Percentiles rank a stretch among this genome's conserved stretches.
Evolutionary conservation across 1,140 invertebrate genomes (phyloP).

Genomic region (Drosophila malerkotliana): DNA sequence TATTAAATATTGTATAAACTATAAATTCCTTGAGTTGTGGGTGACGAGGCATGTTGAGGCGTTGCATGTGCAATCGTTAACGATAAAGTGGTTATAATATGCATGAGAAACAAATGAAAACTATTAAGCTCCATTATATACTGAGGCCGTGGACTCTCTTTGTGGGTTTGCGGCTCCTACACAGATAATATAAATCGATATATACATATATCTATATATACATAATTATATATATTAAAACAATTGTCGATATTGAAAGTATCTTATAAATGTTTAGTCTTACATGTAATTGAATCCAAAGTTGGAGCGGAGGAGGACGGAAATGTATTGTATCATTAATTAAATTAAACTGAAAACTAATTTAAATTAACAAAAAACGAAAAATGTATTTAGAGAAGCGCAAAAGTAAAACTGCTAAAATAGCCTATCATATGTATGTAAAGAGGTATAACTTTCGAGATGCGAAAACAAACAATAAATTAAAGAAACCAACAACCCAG

Average conservation of each 20-base stretch:
- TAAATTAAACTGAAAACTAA: constrained; percentile 56
- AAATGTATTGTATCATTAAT: constrained; percentile 50
- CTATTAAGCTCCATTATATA: constrained; percentile 58
- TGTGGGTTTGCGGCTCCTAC: constrained; percentile 22
- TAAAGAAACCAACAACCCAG: constrained; percentile 23
- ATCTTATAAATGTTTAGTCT: constrained; percentile 81
- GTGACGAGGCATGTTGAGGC: constrained; percentile 11
- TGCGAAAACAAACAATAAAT: constrained; percentile 48
- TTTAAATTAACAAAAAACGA: constrained; percentile 57
- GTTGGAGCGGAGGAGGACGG: constrained; percentile 13
- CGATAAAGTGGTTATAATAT: constrained; percentile 37
- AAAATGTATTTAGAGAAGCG: constrained; percentile 54
- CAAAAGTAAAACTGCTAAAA: constrained; percentile 48
- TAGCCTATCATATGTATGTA: constrained; percentile 54
- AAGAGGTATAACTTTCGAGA: constrained; percentile 38
- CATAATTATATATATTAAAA: constrained; percentile 66
- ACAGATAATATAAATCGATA: constrained; percentile 47
- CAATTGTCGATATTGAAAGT: constrained; percentile 78
- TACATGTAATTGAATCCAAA: constrained; percentile 58
- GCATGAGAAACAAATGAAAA: constrained; percentile 25
- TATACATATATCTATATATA: constrained; percentile 57
- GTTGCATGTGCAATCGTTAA: constrained; percentile 37
- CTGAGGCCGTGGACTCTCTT: constrained; percentile 14
- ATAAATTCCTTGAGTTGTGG: constrained; percentile 32
- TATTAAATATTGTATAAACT: constrained; percentile 54